phyloP scores from a whole-genome alignment of 2,113 vertebrate species.

The Sinocyclocheilus grahami region DNA sequence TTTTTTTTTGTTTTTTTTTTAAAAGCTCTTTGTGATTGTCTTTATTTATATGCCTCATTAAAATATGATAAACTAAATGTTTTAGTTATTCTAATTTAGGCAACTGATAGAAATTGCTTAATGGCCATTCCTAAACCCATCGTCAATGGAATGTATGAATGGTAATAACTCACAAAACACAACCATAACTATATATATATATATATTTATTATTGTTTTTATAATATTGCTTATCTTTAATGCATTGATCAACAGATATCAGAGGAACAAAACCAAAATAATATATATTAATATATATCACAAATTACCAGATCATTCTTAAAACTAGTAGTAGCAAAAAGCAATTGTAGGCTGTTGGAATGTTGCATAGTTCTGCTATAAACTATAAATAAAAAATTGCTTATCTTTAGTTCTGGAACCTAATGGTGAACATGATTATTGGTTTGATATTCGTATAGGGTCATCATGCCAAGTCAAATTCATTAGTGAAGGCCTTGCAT shows the following conservation, averaged over 20 bases:
- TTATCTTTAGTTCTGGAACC: background rate
- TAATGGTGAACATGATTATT: no score
- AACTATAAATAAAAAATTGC: no score
- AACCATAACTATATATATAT: background rate
- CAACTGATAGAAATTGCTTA: no score
- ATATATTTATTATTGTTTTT: background rate
- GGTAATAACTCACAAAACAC: background rate
- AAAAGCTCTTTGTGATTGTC: background rate
- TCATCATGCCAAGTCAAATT: background rate
- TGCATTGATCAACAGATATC: background rate
- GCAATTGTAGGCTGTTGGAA: background rate
- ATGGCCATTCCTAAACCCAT: background rate
- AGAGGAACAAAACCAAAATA: background rate
- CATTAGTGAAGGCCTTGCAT: background rate
- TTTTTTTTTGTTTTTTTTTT: slow-evolving; percentile 25
- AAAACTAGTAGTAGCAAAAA: background rate
- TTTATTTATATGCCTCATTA: background rate
- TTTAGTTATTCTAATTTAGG: background rate
- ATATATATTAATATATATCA: no score
- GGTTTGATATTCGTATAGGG: background rate
- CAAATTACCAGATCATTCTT: background rate
- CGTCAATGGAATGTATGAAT: background rate
- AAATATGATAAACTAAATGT: background rate
- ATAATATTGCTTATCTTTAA: background rate
- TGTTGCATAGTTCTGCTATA: background rate